Evolutionary conservation across 1,140 invertebrate species (phyloP).

Genomic region (Apis cerana): DNA sequence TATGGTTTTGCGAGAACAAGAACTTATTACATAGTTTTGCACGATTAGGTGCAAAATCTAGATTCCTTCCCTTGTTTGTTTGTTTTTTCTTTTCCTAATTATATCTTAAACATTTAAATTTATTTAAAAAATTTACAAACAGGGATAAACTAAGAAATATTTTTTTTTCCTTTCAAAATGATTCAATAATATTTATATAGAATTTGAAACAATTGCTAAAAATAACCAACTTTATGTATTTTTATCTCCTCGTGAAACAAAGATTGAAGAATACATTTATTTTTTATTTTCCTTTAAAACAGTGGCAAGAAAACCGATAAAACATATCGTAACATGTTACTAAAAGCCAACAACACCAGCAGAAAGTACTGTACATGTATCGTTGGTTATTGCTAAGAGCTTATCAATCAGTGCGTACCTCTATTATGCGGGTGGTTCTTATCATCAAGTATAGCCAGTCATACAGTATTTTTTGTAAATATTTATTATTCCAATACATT

Average conservation of each 20-base stretch:
- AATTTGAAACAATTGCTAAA: background rate
- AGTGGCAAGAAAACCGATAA: slow-evolving; percentile 19
- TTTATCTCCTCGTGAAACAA: background rate
- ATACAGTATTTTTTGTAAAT: slow-evolving; percentile 40
- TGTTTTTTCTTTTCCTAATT: background rate
- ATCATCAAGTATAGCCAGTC: slow-evolving; percentile 62
- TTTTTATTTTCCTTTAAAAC: background rate
- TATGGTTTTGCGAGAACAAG: slow-evolving; percentile 11
- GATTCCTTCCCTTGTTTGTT: background rate
- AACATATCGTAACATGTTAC: background rate
- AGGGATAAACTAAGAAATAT: background rate
- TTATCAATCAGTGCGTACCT: slow-evolving; percentile 30
- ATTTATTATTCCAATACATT: background rate
- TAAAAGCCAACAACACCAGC: background rate
- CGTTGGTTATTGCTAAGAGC: slow-evolving; percentile 17
- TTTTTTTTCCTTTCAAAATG: background rate
- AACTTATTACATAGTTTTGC: background rate
- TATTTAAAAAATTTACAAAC: background rate
- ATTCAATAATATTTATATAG: background rate
- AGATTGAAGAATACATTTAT: background rate
- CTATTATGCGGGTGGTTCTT: slow-evolving; percentile 47
- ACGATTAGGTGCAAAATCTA: slow-evolving; percentile 9
- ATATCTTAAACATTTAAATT: background rate
- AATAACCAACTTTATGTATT: background rate
- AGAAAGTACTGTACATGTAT: background rate